A percentile compares a stretch with the other conserved stretches of the same genome.
Evolutionary conservation across 2,113 vertebrate species (phyloP).

Genomic region (Suncus etruscus): DNA sequence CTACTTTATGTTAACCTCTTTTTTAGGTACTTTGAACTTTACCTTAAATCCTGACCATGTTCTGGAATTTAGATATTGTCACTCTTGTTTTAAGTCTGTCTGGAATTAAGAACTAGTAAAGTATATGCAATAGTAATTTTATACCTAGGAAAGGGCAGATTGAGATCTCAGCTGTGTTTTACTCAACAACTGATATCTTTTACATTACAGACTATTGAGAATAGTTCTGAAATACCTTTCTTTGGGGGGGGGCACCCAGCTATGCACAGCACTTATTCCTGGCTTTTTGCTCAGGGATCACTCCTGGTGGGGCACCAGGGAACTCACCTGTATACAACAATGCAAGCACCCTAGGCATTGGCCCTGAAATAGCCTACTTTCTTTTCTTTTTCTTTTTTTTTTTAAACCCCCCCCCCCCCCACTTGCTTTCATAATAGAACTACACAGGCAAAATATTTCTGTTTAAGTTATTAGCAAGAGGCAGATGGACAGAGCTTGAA

Average conservation of each 20-base stretch:
- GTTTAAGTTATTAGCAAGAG: conserved; percentile 7
- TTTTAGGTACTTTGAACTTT: conserved; percentile 43
- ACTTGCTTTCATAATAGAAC: conserved; percentile 24
- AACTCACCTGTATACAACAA: too few species aligned
- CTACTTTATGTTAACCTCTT: conserved; percentile 42
- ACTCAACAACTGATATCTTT: neutral
- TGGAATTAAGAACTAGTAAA: conserved; percentile 13
- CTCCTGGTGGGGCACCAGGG: too few species aligned
- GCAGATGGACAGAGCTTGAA: neutral
- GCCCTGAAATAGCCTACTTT: neutral
- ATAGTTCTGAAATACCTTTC: conserved; percentile 44
- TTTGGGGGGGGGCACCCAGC: too few species aligned
- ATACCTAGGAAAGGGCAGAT: neutral
- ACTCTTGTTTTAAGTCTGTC: conserved; percentile 23
- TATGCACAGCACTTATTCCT: too few species aligned
- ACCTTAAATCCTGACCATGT: conserved; percentile 26
- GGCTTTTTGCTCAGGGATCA: too few species aligned
- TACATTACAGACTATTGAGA: conserved; percentile 32
- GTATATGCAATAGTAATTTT: neutral
- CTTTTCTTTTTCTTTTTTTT: neutral
- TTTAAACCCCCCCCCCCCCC: too few species aligned
- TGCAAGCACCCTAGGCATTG: too few species aligned
- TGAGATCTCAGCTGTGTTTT: neutral
- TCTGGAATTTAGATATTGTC: conserved; percentile 31
- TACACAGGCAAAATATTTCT: conserved; percentile 41